phyloP scores from a whole-genome alignment of 2,888 invertebrate species.

The Prosapia bicincta region DNA sequence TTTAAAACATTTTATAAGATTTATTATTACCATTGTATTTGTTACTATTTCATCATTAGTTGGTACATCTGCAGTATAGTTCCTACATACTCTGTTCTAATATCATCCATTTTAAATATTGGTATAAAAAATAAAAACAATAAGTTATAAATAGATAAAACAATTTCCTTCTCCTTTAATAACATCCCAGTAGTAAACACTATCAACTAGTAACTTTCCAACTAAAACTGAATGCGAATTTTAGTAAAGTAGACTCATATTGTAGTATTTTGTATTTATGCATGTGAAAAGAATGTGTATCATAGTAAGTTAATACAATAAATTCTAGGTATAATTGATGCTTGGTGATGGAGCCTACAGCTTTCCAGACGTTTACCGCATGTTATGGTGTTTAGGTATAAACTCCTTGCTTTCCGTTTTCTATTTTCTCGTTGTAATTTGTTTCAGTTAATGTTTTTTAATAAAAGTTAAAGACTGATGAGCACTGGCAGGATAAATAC shows the following conservation, averaged over 20 bases:
- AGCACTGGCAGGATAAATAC: neutral
- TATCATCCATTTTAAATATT: no score
- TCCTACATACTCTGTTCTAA: no score
- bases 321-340: neutral
- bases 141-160: no score
- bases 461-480: neutral
- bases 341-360: neutral
- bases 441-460: conserved; percentile 2
- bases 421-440: neutral
- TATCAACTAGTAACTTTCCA: no score
- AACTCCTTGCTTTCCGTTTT: neutral
- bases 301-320: neutral
- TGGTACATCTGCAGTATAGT: no score
- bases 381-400: neutral
- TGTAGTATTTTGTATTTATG: neutral
- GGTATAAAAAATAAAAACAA: no score
- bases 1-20: no score
- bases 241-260: neutral
- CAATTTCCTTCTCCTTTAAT: no score
- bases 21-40: no score
- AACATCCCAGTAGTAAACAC: no score
- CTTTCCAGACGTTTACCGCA: neutral
- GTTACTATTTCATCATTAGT: no score
- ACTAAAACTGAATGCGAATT: neutral
- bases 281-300: neutral